Conservation (phyloP, 1,140 invertebrate genomes). For the Scaptomyza hsui region DNA sequence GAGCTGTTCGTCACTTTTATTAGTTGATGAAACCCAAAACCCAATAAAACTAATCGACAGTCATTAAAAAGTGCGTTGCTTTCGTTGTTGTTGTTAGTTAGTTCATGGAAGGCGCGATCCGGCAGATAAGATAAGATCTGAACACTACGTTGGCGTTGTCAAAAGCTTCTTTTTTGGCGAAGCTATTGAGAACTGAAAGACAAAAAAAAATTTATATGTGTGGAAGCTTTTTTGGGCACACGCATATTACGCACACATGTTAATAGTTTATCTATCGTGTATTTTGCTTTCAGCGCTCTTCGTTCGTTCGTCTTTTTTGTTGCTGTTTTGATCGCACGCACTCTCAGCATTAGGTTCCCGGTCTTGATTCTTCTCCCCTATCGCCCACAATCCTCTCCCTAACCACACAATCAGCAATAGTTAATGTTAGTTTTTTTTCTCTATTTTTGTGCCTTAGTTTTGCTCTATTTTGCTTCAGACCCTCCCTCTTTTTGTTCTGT, state of each 20-base stretch:
- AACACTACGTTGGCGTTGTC: constrained; percentile 39
- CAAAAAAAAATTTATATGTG: constrained; percentile 1
- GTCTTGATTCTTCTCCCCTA: neutral
- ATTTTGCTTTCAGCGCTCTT: constrained; percentile 14
- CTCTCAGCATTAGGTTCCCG: constrained; percentile 6
- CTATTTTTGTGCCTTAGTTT: constrained; percentile 17
- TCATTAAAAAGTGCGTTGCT: constrained; percentile 52
- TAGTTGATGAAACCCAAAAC: constrained; percentile 32
- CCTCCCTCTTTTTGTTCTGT: constrained; percentile 3
- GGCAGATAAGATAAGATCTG: constrained; percentile 67
- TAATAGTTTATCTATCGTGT: neutral
- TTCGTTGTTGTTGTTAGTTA: constrained; percentile 28
- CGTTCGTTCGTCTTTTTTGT: constrained; percentile 1
- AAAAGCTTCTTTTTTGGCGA: constrained; percentile 29
- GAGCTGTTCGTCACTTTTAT: constrained; percentile 14
- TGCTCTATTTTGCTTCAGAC: constrained; percentile 13
- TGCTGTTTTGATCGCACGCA: constrained; percentile 42
- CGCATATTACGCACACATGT: constrained; percentile 19
- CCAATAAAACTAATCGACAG: constrained; percentile 40
- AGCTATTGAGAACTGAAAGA: too few relatives aligned
- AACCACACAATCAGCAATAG: constrained; percentile 24
- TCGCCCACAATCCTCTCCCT: neutral
- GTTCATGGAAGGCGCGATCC: constrained; percentile 69
- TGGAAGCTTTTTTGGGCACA: constrained; percentile 30
- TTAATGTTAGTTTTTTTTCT: constrained; percentile 29